Conservation (phyloP, 1,140 invertebrate species). For the Drosophila murphyi region DNA sequence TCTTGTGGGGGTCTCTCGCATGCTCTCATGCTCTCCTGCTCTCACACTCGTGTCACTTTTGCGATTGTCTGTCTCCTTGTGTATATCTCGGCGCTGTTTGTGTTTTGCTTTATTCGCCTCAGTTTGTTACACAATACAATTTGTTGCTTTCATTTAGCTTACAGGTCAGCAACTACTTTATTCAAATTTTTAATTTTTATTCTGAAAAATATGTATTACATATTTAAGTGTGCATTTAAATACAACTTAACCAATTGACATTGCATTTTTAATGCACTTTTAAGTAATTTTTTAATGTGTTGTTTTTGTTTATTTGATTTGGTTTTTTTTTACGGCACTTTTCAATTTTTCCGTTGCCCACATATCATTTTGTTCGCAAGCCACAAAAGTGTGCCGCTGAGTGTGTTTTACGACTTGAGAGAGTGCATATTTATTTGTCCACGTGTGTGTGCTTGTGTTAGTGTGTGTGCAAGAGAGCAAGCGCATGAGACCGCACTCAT, state of each 20-base stretch:
- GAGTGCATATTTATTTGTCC: conserved; percentile 37
- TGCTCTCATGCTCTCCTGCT: conserved; percentile 22
- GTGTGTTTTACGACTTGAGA: conserved; percentile 24
- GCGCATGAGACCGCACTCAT: conserved; percentile 35
- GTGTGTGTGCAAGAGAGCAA: conserved; percentile 23
- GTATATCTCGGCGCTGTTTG: conserved; percentile 10
- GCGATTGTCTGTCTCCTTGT: conserved; percentile 28
- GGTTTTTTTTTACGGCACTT: conserved; percentile 16
- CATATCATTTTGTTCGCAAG: conserved; percentile 36
- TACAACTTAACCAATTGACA: conserved; percentile 37
- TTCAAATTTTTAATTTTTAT: conserved; percentile 12
- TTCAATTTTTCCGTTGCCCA: conserved; percentile 47
- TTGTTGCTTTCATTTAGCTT: conserved; percentile 55
- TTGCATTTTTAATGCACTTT: conserved; percentile 38
- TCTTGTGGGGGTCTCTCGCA: conserved; percentile 7
- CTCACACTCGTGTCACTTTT: conserved; percentile 22
- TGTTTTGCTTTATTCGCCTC: conserved; percentile 58
- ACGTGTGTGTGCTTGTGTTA: conserved; percentile 45
- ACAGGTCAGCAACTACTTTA: conserved; percentile 46
- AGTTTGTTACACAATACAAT: conserved; percentile 77
- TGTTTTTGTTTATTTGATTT: background rate
- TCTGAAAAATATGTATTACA: background rate
- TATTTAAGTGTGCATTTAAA: conserved; percentile 17
- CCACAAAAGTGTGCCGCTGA: conserved; percentile 46
- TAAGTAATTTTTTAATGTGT: conserved; percentile 27